Evolutionary conservation across 2,113 vertebrate species (phyloP), one percentile per base, ranked within the genome.

Genomic region (Polyodon spathula): DNA sequence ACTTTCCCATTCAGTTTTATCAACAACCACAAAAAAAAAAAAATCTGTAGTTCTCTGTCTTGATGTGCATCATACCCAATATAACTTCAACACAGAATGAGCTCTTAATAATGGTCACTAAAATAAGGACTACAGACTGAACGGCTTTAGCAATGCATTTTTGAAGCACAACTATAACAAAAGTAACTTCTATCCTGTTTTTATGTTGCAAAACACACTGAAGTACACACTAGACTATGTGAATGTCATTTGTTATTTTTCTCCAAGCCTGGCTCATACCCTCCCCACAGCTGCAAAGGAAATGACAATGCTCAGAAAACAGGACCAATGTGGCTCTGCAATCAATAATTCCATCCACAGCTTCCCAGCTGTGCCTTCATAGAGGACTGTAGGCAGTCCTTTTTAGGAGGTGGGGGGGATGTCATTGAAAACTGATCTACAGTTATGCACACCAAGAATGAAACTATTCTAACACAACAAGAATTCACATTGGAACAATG

Each of bases 261-360:
- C 79, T 58, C 54, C 44, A 3, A 27, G 27, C 27, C 27, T 27
- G 27, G 27, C 1, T 27, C 27, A 27, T 27, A 27, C 27, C 27
- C 27, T 27, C 27, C 27, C 27, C 27, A 74, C 90, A 93, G 92
- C 90, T 94, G 92, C 81, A 86, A 81, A 90, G 90, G 90, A 94
- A 93, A 90, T 88, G 81, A 90, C 86, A 88, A 78, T 67, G 83
- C 58, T 75, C 80, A 75, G 77, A 84, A 86, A 90, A 90, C 80
- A 90, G 27, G 56, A 75, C 74, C 80, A 85, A 74, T 46, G 75
- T 70, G 55, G 71, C 85, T 84, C 78, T 78, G 80, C 84, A 85
- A 84, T 83, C 81, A 85, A 86, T 83, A 58, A 58, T 53, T 86
- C 85, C 77, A 78, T 83, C 69, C 73, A 73, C 81, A 75, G 73